Evolutionary conservation across 2,888 invertebrate species (phyloP).

Genomic region (Brachylomia viminalis): DNA sequence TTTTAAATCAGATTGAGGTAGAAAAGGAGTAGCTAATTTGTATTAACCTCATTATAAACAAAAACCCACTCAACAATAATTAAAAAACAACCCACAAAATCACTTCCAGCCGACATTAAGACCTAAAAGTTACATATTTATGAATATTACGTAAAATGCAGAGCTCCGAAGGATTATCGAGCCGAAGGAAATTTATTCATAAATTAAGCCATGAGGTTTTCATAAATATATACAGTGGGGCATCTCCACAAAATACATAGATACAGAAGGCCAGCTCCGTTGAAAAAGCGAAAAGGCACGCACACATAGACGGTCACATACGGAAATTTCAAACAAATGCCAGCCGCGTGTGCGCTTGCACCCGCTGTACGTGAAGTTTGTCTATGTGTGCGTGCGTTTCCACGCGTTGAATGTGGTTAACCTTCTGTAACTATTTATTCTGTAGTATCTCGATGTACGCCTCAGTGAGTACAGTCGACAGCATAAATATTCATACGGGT

Average conservation of each 20-base stretch:
- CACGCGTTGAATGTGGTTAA: not conserved
- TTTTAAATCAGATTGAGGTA: not conserved
- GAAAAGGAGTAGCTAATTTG: constrained; percentile 16
- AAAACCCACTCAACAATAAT: constrained; percentile 11
- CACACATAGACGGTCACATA: not conserved
- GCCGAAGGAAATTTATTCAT: constrained; percentile 59
- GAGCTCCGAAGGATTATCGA: constrained; percentile 18
- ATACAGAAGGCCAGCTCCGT: not conserved
- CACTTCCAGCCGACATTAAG: constrained; percentile 26
- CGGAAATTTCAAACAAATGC: not conserved
- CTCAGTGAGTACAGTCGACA: constrained; percentile 44
- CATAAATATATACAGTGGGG: constrained; percentile 52
- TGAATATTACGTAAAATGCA: constrained; percentile 43
- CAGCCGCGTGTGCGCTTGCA: not conserved
- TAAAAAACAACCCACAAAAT: constrained; percentile 34
- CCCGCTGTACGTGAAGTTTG: too few species aligned
- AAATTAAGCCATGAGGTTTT: constrained; percentile 60
- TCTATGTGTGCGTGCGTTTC: not conserved
- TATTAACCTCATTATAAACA: constrained; percentile 1
- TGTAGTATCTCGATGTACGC: constrained; percentile 11
- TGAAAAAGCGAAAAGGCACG: not conserved
- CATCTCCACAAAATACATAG: not conserved
- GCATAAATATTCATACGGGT: constrained; percentile 62
- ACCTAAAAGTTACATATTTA: constrained; percentile 49
- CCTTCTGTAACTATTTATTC: constrained; percentile 6